Evolutionary conservation across 2,797 vertebrate genomes (phyloP).

Genomic region (Acrossocheilus wenchowensis): DNA sequence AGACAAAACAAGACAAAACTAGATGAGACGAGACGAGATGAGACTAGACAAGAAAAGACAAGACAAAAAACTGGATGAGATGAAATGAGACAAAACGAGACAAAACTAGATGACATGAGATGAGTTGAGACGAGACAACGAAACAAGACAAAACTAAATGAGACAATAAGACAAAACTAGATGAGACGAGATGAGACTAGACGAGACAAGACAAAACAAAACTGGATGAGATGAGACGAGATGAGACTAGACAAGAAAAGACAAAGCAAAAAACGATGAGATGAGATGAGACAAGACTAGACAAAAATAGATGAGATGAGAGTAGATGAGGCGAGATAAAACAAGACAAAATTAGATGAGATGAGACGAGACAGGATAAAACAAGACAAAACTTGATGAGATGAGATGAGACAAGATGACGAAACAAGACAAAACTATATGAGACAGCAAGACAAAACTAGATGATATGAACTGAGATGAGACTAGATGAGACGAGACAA

Average conservation of each 20-base stretch:
- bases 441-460: not conserved
- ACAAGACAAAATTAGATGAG: not conserved
- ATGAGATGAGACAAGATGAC: rapidly evolving
- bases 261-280: too few species aligned
- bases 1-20: too few species aligned
- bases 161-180: not conserved
- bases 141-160: not conserved
- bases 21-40: not conserved
- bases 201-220: not conserved
- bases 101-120: not conserved
- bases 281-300: not conserved
- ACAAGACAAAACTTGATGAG: not conserved
- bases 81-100: not conserved
- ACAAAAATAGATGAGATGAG: not conserved
- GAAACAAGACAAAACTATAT: rapidly evolving
- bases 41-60: not conserved
- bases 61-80: not conserved
- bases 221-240: not conserved
- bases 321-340: not conserved
- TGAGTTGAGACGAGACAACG: not conserved
- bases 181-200: not conserved
- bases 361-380: not conserved
- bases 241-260: not conserved
- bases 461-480: rapidly evolving
- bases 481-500: rapidly evolving